Evolutionary conservation across 2,113 vertebrate genomes (phyloP), one percentile per base, ranked within the genome.

Genomic region (Mola mola): DNA sequence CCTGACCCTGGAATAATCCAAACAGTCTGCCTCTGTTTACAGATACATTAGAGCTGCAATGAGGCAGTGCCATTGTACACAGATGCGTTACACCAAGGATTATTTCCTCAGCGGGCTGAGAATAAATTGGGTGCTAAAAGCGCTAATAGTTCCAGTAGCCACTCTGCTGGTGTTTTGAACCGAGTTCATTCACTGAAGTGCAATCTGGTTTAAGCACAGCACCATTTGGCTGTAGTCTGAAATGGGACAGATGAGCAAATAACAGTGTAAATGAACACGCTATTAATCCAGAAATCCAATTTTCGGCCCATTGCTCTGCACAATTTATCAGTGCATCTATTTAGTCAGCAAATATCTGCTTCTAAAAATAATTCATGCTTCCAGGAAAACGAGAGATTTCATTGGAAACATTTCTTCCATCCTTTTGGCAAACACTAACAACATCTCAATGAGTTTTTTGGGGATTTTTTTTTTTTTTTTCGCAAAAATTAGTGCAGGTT

Each of bases 1-100:
- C 55, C 33, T 81, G 78, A 84, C 69, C 76, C 66, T 55, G 75
- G 33, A 69, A 68, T 91, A 88, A 90, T 89, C 85, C 82, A 69
- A 74, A 29, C 60, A 44, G 66, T 79, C 86, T 86, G 86, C 59
- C 50, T 57, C 41, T 22, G 53, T 7, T 86, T 66, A 81, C 59
- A 58, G 49, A 74, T 42, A 44, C 60, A 66, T 19, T 38, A 38
- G 8, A 20, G 17, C 34, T 15, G 58, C 21, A 51, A 41, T n/a
- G 21, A 62, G 74, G 34, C 37, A 13, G 9, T 31, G 41, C 11
- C 5, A 57, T 70, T 67, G 69, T 29, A 82, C 41, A 79, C 65
- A 11, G 56, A 56, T 33, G 71, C 52, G 70, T 69, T 47, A 83
- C 70, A 84, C 76, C 70, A 57, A 21, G 8, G 79, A 79, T 88